Base-by-base conservation (phyloP, 2,113 vertebrate species). In the Struthio camelus region DNA sequence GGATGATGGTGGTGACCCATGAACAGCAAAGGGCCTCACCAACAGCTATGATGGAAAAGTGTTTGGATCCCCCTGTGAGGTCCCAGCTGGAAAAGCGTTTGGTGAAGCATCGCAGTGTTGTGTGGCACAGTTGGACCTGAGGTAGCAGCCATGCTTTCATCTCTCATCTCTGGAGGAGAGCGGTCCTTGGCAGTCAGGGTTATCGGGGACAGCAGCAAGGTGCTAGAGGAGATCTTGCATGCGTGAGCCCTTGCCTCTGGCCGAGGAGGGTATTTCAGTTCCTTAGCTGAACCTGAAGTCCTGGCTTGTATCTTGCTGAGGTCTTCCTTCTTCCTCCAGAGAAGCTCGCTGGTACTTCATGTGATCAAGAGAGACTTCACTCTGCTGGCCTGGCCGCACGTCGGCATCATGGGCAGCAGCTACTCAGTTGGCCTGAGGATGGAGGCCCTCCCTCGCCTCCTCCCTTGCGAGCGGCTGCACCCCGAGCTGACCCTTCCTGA, bases 41-140 rank as follows among this genome's bases (percentile, higher is more conserved):
- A 4, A 34, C 6, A 17, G 28, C 4, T 20, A 30, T 1, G 10
- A 2, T 46, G 54, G 62, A 48, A 42, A 38, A 1, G 5, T 0
- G 4, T 4, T 25, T 50, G 69, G 75, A 42, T n/a, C 46, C 58
- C 78, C 30, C 38, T 51, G 0, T 22, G 17, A 11, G 58, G 28
- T 36, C 10, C 42, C 50, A 58, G 25, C 17, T 65, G 56, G 73
- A 38, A 8, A 40, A 66, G 16, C 34, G 13, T 50, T 71, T 44
- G 19, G 80, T 2, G 58, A 72, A 6, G 36, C n/a, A 7, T 14
- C 40, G 84, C 44, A 11, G 30, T 2, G 20, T 44, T 69, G 34
- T 6, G 0, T 18, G 9, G 53, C 11, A 7, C 42, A 7, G 14
- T 11, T n/a, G 32, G 48, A 38, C 14, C 19, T 38, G 10, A 70